These are phyloP conservation scores for Homalodisca vitripennis DNA, from an alignment of 1,140 invertebrate species.

Conservation along the genomic window DNA sequence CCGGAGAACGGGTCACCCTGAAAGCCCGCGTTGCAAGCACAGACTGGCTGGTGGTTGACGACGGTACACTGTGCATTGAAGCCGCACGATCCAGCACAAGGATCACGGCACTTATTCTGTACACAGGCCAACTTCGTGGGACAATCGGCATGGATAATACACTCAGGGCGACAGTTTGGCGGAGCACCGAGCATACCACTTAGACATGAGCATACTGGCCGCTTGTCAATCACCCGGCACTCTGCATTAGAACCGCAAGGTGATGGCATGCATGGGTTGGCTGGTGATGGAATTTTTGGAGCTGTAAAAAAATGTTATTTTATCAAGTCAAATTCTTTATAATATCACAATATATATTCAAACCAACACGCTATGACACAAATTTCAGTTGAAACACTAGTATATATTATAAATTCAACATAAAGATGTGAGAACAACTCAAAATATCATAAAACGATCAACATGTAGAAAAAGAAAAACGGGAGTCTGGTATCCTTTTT, in stretches of 20 bases:
- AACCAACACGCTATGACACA: too few species aligned
- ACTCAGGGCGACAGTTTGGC: constrained; percentile 49
- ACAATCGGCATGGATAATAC: constrained; percentile 50
- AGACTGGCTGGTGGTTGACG: constrained; percentile 50
- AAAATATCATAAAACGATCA: too few species aligned
- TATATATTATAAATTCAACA: too few species aligned
- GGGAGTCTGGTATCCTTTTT: too few species aligned
- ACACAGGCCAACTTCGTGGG: constrained; percentile 46
- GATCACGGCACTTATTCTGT: constrained; percentile 48
- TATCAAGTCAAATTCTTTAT: too few species aligned
- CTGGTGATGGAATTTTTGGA: constrained; percentile 43
- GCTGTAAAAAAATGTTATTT: constrained; percentile 39
- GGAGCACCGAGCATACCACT: constrained; percentile 67
- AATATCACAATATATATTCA: too few species aligned
- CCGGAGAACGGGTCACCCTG: constrained; percentile 53
- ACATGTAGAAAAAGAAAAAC: too few species aligned
- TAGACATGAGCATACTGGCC: constrained; percentile 74
- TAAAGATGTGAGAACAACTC: too few species aligned
- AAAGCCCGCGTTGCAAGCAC: constrained; percentile 51
- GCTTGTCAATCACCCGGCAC: constrained; percentile 65
- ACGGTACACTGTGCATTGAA: constrained; percentile 52
- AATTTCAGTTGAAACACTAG: too few species aligned
- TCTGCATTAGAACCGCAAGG: constrained; percentile 81
- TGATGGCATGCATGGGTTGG: constrained; percentile 72
- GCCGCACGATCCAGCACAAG: constrained; percentile 50